These are phyloP conservation scores for Agrochola lychnidis DNA, from an alignment of 2,888 invertebrate species.

Conservation along the genomic window DNA sequence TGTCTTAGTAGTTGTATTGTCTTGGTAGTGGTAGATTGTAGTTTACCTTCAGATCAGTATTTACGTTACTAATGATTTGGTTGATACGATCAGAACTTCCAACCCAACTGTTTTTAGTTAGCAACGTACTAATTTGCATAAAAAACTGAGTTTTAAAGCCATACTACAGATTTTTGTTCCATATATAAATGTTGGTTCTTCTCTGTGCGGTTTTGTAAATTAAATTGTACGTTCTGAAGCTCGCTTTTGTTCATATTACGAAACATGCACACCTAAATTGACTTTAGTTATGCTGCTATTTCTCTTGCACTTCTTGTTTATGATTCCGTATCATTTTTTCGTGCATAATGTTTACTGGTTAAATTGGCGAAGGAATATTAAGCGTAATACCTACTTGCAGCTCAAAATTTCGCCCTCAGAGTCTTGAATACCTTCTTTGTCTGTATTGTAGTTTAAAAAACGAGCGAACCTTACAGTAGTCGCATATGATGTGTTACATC, in stretches of 20 bases:
- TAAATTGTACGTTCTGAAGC: conserved; percentile 19
- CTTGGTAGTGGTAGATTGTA: no score
- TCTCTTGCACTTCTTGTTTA: conserved; percentile 3
- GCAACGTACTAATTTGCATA: not conserved
- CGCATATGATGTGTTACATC: no score
- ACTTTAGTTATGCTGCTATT: conserved; percentile 14
- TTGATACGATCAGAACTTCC: not conserved
- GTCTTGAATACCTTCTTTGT: not conserved
- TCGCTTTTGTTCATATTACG: conserved; percentile 19
- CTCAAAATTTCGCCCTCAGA: no score
- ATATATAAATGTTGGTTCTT: not conserved
- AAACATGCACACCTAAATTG: conserved; percentile 17
- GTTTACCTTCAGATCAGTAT: not conserved
- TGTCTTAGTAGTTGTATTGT: no score
- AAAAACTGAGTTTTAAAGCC: not conserved
- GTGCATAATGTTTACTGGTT: not conserved
- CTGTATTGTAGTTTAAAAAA: not conserved
- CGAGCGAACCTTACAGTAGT: no score
- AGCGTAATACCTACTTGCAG: not conserved
- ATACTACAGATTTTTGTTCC: not conserved
- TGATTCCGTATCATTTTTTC: not conserved
- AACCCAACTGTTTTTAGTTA: not conserved
- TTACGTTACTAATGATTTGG: not conserved
- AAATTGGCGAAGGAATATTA: not conserved
- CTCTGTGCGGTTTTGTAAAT: conserved; percentile 16